A percentile compares a stretch with the other conserved stretches of the same genome.
phyloP scores from a whole-genome alignment of 2,888 invertebrate genomes.

The Cerceris rybyensis region DNA sequence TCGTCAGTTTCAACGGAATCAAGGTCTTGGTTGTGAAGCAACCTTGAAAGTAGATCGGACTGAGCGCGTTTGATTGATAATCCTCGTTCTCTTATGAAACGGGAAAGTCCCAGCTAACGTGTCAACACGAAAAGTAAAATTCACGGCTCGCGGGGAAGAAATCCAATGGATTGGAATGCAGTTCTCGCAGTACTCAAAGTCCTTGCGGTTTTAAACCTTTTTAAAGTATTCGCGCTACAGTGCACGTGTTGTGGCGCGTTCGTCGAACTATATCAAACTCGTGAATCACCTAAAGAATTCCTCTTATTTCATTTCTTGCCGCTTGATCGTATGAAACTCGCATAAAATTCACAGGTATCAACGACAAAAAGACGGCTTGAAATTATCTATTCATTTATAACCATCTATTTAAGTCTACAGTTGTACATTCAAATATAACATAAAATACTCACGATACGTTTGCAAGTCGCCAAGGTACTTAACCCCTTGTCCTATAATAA shows the following conservation, averaged over 20 bases:
- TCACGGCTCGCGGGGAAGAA: background rate
- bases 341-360: too few species aligned
- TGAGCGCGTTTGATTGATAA: background rate
- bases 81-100: background rate
- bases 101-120: constrained; percentile 10
- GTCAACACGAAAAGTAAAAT: constrained; percentile 13
- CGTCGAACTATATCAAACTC: background rate
- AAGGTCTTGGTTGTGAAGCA: background rate
- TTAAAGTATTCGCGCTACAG: background rate
- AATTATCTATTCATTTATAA: too few species aligned
- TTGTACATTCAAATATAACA: too few species aligned
- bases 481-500: too few species aligned
- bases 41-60: background rate
- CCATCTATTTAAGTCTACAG: too few species aligned
- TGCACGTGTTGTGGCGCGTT: background rate
- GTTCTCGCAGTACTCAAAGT: background rate
- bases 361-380: too few species aligned
- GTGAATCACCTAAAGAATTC: background rate
- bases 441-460: too few species aligned
- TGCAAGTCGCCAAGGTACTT: too few species aligned
- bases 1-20: too few species aligned
- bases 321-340: too few species aligned
- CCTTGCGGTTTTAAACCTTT: background rate
- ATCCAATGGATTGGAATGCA: constrained; percentile 26
- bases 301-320: background rate